Evolutionary conservation across 2,888 invertebrate species (phyloP).

Genomic region (Spodoptera littoralis): DNA sequence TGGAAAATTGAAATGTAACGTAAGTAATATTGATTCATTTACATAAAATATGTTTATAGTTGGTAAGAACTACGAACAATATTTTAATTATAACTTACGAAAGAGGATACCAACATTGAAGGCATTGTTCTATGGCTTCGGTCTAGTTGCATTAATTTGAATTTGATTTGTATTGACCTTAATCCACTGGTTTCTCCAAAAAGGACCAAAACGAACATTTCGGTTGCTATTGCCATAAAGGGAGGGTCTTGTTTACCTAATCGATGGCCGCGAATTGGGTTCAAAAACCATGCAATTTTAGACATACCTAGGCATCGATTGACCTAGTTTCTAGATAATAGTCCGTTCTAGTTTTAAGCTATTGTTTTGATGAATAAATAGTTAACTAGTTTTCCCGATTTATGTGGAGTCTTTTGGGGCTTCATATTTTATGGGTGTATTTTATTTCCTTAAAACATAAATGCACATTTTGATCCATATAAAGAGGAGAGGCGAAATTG

Average conservation of each 20-base stretch:
- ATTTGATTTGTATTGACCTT: neutral
- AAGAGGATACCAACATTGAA: neutral
- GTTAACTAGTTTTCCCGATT: neutral
- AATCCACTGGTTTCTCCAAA: neutral
- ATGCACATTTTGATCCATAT: no score
- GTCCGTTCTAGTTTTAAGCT: slow-evolving; percentile 5
- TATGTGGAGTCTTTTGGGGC: no score
- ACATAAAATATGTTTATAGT: no score
- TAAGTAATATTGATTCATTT: no score
- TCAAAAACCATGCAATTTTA: slow-evolving; percentile 13
- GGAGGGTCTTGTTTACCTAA: slow-evolving; percentile 7
- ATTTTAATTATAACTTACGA: neutral
- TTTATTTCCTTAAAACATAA: no score
- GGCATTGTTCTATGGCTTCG: no score
- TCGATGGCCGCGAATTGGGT: slow-evolving; percentile 23
- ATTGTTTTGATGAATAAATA: slow-evolving; percentile 17
- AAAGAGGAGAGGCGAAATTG: no score
- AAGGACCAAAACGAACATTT: no score
- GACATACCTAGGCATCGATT: slow-evolving; percentile 26
- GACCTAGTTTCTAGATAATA: slow-evolving; percentile 39
- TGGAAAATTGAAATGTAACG: slow-evolving; percentile 48
- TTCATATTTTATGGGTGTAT: no score
- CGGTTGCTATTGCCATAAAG: no score
- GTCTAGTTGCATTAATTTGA: no score
- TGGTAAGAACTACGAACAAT: neutral